Conservation (phyloP, 2,888 invertebrate genomes). For the Epinotia nisella region DNA sequence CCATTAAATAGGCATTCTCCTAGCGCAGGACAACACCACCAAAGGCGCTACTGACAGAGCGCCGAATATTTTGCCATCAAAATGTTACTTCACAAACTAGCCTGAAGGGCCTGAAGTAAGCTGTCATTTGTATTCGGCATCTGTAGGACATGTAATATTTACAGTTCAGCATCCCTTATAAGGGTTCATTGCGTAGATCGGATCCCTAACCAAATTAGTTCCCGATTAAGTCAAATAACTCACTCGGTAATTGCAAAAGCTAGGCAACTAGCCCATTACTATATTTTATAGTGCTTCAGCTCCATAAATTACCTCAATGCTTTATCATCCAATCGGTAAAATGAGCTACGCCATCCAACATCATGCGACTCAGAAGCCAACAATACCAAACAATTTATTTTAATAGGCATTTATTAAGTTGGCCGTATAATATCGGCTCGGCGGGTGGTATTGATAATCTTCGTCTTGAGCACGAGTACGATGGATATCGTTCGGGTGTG, state of each 20-base stretch:
- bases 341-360: constrained; percentile 43
- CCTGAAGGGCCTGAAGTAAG: not conserved
- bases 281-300: constrained; percentile 31
- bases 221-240: constrained; percentile 31
- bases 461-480: constrained; percentile 46
- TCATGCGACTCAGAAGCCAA: constrained; percentile 47
- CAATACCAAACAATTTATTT: constrained; percentile 50
- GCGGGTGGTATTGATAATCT: constrained; percentile 49
- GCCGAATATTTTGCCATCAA: too few species aligned
- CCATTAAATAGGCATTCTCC: too few species aligned
- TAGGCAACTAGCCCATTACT: constrained; percentile 35
- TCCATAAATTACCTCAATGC: constrained; percentile 41
- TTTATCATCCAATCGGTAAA: constrained; percentile 47
- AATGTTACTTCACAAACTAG: too few species aligned
- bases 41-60: too few species aligned
- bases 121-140: constrained; percentile 15
- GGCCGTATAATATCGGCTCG: constrained; percentile 46
- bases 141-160: not conserved
- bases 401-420: constrained; percentile 50
- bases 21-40: too few species aligned
- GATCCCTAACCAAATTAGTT: constrained; percentile 20
- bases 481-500: constrained; percentile 46
- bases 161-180: constrained; percentile 7
- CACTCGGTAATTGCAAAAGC: constrained; percentile 39
- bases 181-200: constrained; percentile 16